A percentile compares a stretch with the other conserved stretches of the same genome.
These are phyloP conservation scores for Colletes latitarsis DNA, from an alignment of 1,140 invertebrate genomes.

Conservation along the genomic window DNA sequence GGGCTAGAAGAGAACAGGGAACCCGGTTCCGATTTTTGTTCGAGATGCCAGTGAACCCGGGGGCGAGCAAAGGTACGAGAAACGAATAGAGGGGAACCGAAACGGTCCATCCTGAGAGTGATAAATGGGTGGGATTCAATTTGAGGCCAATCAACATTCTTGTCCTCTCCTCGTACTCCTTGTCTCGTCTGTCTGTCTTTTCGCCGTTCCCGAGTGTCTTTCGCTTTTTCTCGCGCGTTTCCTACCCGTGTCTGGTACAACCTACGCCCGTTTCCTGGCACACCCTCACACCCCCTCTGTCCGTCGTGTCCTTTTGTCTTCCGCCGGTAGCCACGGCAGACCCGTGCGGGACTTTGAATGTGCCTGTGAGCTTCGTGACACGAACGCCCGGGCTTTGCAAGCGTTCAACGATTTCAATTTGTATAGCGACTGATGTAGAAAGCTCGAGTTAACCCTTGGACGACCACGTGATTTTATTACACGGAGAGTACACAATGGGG, in stretches of 20 bases:
- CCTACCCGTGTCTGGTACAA: conserved; percentile 58
- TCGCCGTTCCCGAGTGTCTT: conserved; percentile 57
- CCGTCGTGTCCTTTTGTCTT: background rate
- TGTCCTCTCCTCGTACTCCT: conserved; percentile 64
- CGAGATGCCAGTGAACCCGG: conserved; percentile 23
- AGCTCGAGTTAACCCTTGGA: too few relatives aligned
- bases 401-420: too few relatives aligned
- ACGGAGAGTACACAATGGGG: too few relatives aligned
- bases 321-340: background rate
- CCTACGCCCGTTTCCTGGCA: conserved; percentile 1
- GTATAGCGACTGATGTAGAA: too few relatives aligned
- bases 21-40: conserved; percentile 64
- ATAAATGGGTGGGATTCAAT: conserved; percentile 78
- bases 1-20: background rate
- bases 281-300: background rate
- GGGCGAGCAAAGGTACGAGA: conserved; percentile 10
- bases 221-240: conserved; percentile 69
- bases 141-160: conserved; percentile 79
- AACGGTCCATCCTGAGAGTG: conserved; percentile 60
- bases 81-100: conserved; percentile 5
- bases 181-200: conserved; percentile 63
- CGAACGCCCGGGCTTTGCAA: too few relatives aligned
- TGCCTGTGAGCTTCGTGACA: too few relatives aligned
- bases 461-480: too few relatives aligned
- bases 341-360: background rate